Evolutionary conservation across 2,113 vertebrate species (phyloP), one percentile per base, ranked within the genome.

Genomic region (Sciurus niger): DNA sequence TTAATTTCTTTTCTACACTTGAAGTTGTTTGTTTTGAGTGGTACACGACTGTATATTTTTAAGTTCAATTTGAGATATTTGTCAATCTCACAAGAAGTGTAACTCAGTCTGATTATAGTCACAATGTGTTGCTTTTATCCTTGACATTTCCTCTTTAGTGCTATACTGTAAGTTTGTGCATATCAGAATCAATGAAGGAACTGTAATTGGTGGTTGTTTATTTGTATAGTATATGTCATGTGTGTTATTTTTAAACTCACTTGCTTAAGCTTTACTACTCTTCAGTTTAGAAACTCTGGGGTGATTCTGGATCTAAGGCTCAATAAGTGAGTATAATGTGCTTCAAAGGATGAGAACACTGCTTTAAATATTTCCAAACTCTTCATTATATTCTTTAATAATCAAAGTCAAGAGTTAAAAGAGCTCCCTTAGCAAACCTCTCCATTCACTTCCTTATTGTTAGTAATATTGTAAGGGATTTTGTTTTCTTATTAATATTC

Each of bases 301-400:
- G 72, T 80, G 14, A 84, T 53, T 1, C 34, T 65, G 25, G 46
- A 4, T 9, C 16, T 46, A 60, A 48, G 14, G 60, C 3, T 78
- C 83, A 78, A 73, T 4, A 34, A 25, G 12, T 28, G 34, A 79
- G 10, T 46, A 40, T 48, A 84, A n/a, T n/a, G n/a, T n/a, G n/a
- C n/a, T n/a, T n/a, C n/a, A n/a, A n/a, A 79, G 12, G 20, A 53
- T 24, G 40, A 79, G 25, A 93, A 74, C 37, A 8, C 25, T 65
- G 18, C 63, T 93, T 67, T 82, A 83, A 86, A 40, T 80, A 90
- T 51, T 48, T 86, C 46, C 24, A 32, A 94, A 74, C 28, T 77
- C 32, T 51, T 74, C 83, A 32, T 34, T 60, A 34, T 53, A 37
- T 88, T 79, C 87, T 80, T 65, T 58, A 70, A 53, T 77, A 78